Percentiles rank a stretch among this genome's conserved stretches.
Conservation (phyloP, 2,113 vertebrate genomes). For the Coptodon rendalli region DNA sequence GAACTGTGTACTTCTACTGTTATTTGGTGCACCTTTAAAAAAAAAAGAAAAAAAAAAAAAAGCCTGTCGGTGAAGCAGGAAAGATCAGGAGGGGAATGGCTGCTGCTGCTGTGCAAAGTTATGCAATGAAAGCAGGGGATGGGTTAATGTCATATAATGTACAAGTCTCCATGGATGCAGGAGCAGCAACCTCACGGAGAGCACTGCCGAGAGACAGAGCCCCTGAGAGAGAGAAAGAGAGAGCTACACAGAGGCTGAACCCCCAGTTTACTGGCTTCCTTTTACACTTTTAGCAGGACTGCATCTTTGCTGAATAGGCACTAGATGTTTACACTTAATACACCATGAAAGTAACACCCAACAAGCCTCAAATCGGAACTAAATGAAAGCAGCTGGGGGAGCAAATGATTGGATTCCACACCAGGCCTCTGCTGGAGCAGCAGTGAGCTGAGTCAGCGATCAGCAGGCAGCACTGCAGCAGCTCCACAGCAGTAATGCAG, state of each 20-base stretch:
- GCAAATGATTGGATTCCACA: neutral
- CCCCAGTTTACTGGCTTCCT: neutral
- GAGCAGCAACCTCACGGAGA: constrained; percentile 13
- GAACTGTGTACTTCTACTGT: neutral
- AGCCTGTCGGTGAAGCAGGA: neutral
- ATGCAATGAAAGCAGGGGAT: constrained; percentile 2
- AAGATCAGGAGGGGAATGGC: neutral
- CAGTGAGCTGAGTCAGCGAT: constrained; percentile 49
- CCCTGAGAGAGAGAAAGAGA: neutral
- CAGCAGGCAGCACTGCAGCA: constrained; percentile 50
- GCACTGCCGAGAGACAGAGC: neutral
- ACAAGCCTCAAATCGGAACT: neutral
- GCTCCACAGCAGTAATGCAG: neutral
- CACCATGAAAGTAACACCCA: neutral
- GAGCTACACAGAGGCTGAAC: neutral
- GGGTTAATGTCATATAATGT: constrained; percentile 23
- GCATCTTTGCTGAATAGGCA: neutral
- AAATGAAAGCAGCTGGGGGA: neutral
- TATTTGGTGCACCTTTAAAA: neutral
- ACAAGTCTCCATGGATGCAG: neutral
- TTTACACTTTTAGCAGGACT: neutral
- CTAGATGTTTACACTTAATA: neutral
- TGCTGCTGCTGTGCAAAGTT: neutral
- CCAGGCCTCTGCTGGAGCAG: neutral
- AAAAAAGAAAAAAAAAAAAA: rapidly evolving